Percentiles rank a stretch among this genome's conserved stretches.
Conservation (phyloP, 1,140 invertebrate genomes). For the Neelides sp. region DNA sequence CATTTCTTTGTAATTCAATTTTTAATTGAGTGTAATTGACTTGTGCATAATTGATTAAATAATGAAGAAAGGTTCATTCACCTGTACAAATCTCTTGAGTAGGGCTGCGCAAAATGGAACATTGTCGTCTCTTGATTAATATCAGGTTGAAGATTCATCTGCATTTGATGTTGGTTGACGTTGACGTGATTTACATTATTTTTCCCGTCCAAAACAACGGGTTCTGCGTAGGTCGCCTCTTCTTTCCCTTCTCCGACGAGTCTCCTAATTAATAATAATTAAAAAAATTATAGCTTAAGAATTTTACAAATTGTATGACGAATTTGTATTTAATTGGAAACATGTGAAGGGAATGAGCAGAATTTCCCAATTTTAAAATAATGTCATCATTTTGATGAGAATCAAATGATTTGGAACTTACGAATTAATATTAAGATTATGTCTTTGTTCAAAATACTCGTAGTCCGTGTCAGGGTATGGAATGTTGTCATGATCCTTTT, state of each 20-base stretch:
- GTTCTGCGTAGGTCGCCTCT: conserved; percentile 36
- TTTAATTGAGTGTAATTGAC: too few relatives aligned
- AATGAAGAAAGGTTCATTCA: too few relatives aligned
- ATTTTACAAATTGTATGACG: too few relatives aligned
- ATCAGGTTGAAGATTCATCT: conserved; percentile 28
- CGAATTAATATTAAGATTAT: conserved; percentile 32
- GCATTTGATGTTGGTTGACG: too few relatives aligned
- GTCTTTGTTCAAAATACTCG: conserved; percentile 37
- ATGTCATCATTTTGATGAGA: not conserved
- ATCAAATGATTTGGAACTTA: too few relatives aligned
- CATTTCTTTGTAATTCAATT: too few relatives aligned
- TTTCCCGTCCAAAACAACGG: conserved; percentile 33
- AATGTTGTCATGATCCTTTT: conserved; percentile 37
- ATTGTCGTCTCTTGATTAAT: conserved; percentile 24
- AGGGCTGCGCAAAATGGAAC: conserved; percentile 33
- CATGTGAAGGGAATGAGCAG: not conserved
- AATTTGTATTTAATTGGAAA: too few relatives aligned
- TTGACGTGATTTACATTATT: conserved; percentile 30
- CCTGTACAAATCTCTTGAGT: conserved; percentile 31
- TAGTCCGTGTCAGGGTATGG: conserved; percentile 37
- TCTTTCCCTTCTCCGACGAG: conserved; percentile 31
- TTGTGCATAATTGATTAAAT: too few relatives aligned
- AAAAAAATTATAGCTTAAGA: not conserved
- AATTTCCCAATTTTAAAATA: not conserved
- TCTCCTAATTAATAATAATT: conserved; percentile 17